Conservation (phyloP, 2,797 vertebrate species). For the Anabas testudineus region DNA sequence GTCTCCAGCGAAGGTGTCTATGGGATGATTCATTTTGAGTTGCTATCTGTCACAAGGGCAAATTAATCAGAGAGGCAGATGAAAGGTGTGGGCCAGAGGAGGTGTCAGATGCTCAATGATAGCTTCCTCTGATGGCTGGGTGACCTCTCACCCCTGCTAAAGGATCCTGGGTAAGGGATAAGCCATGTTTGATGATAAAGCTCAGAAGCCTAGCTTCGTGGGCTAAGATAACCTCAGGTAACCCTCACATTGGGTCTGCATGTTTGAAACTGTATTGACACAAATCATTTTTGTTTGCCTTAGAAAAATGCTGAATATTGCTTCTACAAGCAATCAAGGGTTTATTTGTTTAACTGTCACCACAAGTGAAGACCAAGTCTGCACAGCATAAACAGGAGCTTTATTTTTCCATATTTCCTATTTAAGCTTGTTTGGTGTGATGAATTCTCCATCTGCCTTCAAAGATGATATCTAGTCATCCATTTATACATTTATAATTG, state of each 20-base stretch:
- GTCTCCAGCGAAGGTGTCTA: constrained; percentile 70
- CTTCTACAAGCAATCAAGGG: not conserved
- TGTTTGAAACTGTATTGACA: constrained; percentile 22
- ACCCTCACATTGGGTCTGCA: constrained; percentile 2
- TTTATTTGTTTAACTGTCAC: constrained; percentile 23
- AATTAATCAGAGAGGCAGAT: constrained; percentile 84
- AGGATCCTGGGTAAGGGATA: constrained; percentile 68
- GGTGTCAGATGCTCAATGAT: constrained; percentile 78
- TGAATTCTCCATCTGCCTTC: constrained; percentile 63
- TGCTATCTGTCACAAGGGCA: constrained; percentile 78
- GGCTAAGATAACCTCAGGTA: constrained; percentile 48
- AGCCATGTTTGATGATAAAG: constrained; percentile 75
- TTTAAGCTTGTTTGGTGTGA: constrained; percentile 38
- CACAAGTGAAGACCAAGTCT: constrained; percentile 15
- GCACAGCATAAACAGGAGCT: constrained; percentile 8
- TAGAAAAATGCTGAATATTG: not conserved
- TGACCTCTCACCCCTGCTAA: constrained; percentile 71
- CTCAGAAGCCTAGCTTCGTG: constrained; percentile 44
- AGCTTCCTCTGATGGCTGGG: constrained; percentile 78
- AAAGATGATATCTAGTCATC: constrained; percentile 67
- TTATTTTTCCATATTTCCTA: constrained; percentile 36
- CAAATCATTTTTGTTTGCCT: constrained; percentile 17
- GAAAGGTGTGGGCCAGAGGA: constrained; percentile 77
- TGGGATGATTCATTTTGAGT: constrained; percentile 80
- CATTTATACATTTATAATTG: constrained; percentile 75